phyloP scores from a whole-genome alignment of 2,888 invertebrate genomes.

The Latrodectus elegans region DNA sequence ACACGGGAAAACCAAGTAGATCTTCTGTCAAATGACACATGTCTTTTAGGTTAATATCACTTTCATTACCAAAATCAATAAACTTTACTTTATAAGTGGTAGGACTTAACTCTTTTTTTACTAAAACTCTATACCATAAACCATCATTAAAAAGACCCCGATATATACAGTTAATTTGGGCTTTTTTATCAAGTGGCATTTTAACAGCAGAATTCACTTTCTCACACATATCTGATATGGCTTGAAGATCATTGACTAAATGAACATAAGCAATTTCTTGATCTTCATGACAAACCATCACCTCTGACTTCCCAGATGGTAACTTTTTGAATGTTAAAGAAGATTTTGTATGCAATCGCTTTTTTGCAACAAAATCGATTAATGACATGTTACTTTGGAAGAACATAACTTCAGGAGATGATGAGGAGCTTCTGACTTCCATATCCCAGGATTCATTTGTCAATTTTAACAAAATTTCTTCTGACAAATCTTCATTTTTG shows the following conservation, averaged over 20 bases:
- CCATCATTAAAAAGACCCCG: constrained; percentile 36
- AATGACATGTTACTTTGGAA: constrained; percentile 16
- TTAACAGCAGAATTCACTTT: constrained; percentile 13
- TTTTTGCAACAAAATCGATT: constrained; percentile 3
- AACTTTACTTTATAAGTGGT: constrained; percentile 15
- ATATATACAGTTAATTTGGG: constrained; percentile 19
- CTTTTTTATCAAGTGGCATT: constrained; percentile 3
- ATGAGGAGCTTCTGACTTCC: constrained; percentile 4
- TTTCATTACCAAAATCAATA: constrained; percentile 49
- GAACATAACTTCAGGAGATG: constrained; percentile 27
- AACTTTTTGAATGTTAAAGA: constrained; percentile 17
- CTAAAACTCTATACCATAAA: constrained; percentile 27
- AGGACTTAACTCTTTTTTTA: constrained; percentile 3
- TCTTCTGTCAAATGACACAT: constrained; percentile 36
- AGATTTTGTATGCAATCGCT: not conserved
- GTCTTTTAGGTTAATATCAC: constrained; percentile 1
- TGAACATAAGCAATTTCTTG: constrained; percentile 27
- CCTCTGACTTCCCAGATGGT: not conserved
- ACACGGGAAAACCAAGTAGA: constrained; percentile 32
- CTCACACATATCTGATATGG: not conserved
- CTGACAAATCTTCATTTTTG: constrained; percentile 32
- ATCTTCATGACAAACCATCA: constrained; percentile 17
- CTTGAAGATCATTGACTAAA: constrained; percentile 17
- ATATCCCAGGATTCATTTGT: constrained; percentile 28
- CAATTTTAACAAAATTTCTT: constrained; percentile 5